phyloP scores from a whole-genome alignment of 2,888 invertebrate species.

The Cancer borealis region DNA sequence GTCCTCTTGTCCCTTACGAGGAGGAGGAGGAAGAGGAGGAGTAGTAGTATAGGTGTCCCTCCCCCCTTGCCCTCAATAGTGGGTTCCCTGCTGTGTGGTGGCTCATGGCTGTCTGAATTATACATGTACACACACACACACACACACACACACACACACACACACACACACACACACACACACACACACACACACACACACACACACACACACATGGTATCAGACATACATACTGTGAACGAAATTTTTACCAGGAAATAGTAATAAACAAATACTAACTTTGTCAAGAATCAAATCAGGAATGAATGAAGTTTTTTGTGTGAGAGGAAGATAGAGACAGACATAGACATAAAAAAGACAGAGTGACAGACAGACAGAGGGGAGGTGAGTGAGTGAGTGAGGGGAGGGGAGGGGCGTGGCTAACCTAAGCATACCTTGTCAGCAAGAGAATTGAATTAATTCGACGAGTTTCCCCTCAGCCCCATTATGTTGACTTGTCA shows the following conservation, averaged over 20 bases:
- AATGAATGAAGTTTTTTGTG: background rate
- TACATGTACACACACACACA: constrained; percentile 15
- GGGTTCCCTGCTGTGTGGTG: background rate
- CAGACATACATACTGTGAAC: no score
- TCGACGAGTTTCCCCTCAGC: constrained; percentile 46
- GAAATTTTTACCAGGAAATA: no score
- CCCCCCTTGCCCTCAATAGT: no score
- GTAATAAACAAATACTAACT: background rate
- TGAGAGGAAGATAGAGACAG: background rate
- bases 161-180: background rate
- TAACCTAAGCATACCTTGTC: constrained; percentile 45
- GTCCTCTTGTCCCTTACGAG: background rate
- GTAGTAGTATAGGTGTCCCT: no score
- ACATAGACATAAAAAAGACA: background rate
- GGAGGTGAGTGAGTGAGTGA: background rate
- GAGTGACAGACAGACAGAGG: background rate
- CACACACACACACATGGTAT: background rate
- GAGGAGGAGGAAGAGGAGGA: background rate
- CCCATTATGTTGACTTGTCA: constrained; percentile 69
- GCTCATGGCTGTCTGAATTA: background rate
- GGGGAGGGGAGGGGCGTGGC: background rate
- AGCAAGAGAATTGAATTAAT: constrained; percentile 61
- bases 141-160: constrained; percentile 45
- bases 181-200: background rate
- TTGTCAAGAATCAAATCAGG: background rate